These are phyloP conservation scores for Rhabdornis inornatus DNA, from an alignment of 2,113 vertebrate genomes.

Conservation along the genomic window DNA sequence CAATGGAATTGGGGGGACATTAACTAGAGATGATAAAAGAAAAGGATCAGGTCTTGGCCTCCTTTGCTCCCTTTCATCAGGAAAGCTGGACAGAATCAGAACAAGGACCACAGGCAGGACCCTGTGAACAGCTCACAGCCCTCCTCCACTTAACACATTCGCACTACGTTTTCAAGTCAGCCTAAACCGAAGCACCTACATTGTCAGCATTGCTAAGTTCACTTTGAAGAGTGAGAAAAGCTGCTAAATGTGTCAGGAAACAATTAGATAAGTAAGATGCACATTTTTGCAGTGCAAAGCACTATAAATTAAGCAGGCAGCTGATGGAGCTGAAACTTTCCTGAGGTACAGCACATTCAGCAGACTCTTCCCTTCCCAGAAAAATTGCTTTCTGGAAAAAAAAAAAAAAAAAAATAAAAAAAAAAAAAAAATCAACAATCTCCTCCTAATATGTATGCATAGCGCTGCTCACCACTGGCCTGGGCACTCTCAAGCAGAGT, in stretches of 20 bases:
- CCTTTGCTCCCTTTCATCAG: not conserved
- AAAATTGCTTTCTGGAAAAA: conserved; percentile 26
- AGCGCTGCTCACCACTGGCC: not conserved
- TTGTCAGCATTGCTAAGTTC: conserved; percentile 64
- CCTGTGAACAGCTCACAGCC: not conserved
- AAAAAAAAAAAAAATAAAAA: not conserved
- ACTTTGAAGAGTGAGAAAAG: conserved; percentile 67
- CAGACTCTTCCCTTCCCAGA: not conserved
- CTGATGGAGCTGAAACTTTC: conserved; percentile 58
- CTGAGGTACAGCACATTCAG: conserved; percentile 50
- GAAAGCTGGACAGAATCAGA: not conserved
- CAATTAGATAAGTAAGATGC: conserved; percentile 61
- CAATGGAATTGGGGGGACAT: not conserved
- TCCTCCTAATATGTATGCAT: conserved; percentile 31
- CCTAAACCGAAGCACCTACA: conserved; percentile 54
- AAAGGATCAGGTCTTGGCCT: not conserved
- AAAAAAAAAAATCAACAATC: not conserved
- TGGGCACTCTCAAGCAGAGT: not conserved
- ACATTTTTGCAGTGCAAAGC: conserved; percentile 60
- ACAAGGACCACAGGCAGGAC: not conserved
- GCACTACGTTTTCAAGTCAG: conserved; percentile 23
- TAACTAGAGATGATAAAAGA: not conserved
- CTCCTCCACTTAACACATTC: not conserved
- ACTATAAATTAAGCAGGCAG: conserved; percentile 59
- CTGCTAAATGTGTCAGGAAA: conserved; percentile 70